A percentile compares a stretch with the other conserved stretches of the same genome.
These are phyloP conservation scores for Porphyrio hochstetteri DNA, from an alignment of 2,113 vertebrate genomes.

Conservation along the genomic window DNA sequence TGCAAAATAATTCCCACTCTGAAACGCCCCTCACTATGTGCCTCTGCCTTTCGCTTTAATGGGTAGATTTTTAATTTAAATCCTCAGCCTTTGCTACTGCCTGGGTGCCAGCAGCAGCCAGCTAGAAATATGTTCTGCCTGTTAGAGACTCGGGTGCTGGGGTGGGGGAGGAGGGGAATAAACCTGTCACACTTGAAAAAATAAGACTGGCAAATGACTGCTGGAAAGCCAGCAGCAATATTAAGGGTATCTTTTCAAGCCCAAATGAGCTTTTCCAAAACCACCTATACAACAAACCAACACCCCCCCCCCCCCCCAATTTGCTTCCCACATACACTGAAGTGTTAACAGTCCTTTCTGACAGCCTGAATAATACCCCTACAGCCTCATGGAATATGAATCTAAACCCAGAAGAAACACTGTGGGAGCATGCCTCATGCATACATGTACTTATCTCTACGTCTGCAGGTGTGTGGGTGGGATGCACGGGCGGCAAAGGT, in stretches of 20 bases:
- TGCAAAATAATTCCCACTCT: constrained; percentile 9
- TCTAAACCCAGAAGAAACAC: not conserved
- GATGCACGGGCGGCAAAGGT: accelerated
- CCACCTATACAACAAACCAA: constrained; percentile 38
- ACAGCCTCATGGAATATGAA: not conserved
- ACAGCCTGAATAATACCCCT: not conserved
- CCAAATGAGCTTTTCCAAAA: constrained; percentile 22
- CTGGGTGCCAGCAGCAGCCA: constrained; percentile 66
- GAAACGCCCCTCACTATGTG: not conserved
- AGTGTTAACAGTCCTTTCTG: constrained; percentile 46
- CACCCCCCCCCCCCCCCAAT: not conserved
- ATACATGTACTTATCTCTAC: not conserved
- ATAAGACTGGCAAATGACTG: constrained; percentile 72
- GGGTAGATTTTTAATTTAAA: constrained; percentile 59
- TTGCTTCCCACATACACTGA: not conserved
- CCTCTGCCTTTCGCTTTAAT: not conserved
- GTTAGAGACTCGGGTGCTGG: constrained; percentile 54
- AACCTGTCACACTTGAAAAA: constrained; percentile 72
- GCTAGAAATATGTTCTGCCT: constrained; percentile 72
- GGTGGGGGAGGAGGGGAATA: not conserved
- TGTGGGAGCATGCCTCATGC: not conserved
- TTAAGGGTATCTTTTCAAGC: constrained; percentile 29
- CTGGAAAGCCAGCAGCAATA: constrained; percentile 57
- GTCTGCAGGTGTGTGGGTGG: not conserved
- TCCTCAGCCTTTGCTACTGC: constrained; percentile 26